Base-by-base conservation (phyloP, 2,888 invertebrate species). In the Hoplodrina ambigua region DNA sequence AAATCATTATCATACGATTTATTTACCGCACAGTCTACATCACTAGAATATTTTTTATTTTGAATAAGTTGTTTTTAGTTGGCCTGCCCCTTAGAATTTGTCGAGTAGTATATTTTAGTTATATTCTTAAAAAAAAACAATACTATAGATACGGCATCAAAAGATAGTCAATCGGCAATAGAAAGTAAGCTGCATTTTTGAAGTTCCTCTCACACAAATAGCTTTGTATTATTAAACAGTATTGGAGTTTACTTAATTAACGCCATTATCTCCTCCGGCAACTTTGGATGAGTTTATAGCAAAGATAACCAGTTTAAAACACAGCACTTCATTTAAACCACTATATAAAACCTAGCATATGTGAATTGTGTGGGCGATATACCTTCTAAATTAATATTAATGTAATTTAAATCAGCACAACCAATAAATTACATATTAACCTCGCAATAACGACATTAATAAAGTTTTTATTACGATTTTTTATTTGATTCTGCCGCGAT, bases 181-280 rank as follows among this genome's bases (percentile, higher is more conserved):
- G 62, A 78, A 74, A 84, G 62, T 44, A 33, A 62, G 8, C 49
- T 64, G 62, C 64, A 72, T 73, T 56, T 65, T 50, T 58, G 60
- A 68, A 85, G 76, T 65, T 71, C 55, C 69, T 69, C 76, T 76
- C 72, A 84, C 64, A 87, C 76, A 72, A 77, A 81, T 81, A 83
- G 84, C 89, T 90, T 91, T 91, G 88, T 90, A 33, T 41, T 69
- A 77, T 84, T 79, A 85, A 87, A 88, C 88, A 89, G 86, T 86
- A 83, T 86, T 86, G 84, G 84, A 85, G 88, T 92, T 93, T 92
- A 92, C 89, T 86, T 91, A 92, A 93, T 94, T 92, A 93, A 90
- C 90, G 87, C 90, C 86, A 92, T 92, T 92, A 92, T 91, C 87
- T 88, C 84, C 87, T 88, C 85, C 84, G 85, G 86, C 82, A 76